A percentile compares a stretch with the other conserved stretches of the same genome.
These are phyloP conservation scores for Latrodectus hesperus DNA, from an alignment of 2,888 invertebrate genomes.

Conservation along the genomic window DNA sequence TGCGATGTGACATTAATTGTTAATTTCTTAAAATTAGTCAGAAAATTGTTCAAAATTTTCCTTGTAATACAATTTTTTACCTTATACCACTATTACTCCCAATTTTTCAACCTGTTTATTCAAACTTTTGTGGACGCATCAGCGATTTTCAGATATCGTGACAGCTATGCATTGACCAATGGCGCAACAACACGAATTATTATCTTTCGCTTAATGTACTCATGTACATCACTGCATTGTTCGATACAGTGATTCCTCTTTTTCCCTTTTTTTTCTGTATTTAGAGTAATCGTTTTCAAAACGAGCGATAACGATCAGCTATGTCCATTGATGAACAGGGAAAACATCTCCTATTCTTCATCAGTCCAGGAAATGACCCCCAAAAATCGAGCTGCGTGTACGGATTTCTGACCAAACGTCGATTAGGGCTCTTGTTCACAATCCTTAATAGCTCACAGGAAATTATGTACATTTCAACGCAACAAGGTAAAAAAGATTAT, in stretches of 20 bases:
- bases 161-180: conserved; percentile 8
- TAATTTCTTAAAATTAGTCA: no score
- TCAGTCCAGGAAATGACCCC: background rate
- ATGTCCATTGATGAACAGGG: background rate
- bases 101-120: conserved; percentile 17
- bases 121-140: conserved; percentile 17
- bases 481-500: background rate
- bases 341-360: background rate
- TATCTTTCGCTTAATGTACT: conserved; percentile 30
- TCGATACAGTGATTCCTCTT: background rate
- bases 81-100: conserved; percentile 13
- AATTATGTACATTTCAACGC: background rate
- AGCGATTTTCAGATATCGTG: conserved; percentile 47
- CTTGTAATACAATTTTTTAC: background rate
- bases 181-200: conserved; percentile 15
- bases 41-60: no score
- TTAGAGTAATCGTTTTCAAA: background rate
- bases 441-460: background rate
- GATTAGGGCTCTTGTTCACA: background rate
- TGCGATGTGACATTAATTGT: no score
- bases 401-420: background rate
- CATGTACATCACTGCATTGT: background rate
- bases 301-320: background rate
- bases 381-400: background rate
- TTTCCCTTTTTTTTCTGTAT: background rate